These are phyloP conservation scores for Sebastes taczanowskii DNA, from an alignment of 2,797 vertebrate species.

Conservation along the genomic window DNA sequence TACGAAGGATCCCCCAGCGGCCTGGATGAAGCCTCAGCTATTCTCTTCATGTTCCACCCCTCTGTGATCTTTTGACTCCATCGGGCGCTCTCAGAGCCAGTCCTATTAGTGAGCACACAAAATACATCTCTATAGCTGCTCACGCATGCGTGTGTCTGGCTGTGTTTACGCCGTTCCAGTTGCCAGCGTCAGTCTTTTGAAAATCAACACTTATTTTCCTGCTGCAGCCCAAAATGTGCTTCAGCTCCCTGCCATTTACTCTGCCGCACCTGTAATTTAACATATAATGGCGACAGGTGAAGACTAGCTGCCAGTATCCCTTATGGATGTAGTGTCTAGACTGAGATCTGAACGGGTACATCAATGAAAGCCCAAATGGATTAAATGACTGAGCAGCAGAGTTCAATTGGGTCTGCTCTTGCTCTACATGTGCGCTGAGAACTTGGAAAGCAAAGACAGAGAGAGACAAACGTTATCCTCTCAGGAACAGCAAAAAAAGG, in stretches of 20 bases:
- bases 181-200: not conserved
- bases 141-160: not conserved
- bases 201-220: not conserved
- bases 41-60: constrained; percentile 23
- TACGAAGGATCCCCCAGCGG: not conserved
- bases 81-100: not conserved
- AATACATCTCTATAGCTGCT: not conserved
- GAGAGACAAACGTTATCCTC: not conserved
- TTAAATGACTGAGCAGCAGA: not conserved
- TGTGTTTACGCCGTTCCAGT: not conserved
- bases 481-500: not conserved
- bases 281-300: not conserved
- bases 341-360: not conserved
- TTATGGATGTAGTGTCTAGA: not conserved
- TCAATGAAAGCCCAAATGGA: constrained; percentile 10
- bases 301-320: not conserved
- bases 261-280: not conserved
- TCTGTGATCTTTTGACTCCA: constrained; percentile 10
- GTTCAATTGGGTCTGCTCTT: not conserved
- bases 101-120: constrained; percentile 5
- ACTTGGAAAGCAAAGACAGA: not conserved
- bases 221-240: not conserved
- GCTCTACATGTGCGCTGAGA: not conserved
- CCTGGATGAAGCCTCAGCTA: not conserved
- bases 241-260: not conserved